Percentiles rank a stretch among this genome's conserved stretches.
phyloP scores from a whole-genome alignment of 2,797 vertebrate species.

The Esox lucius region DNA sequence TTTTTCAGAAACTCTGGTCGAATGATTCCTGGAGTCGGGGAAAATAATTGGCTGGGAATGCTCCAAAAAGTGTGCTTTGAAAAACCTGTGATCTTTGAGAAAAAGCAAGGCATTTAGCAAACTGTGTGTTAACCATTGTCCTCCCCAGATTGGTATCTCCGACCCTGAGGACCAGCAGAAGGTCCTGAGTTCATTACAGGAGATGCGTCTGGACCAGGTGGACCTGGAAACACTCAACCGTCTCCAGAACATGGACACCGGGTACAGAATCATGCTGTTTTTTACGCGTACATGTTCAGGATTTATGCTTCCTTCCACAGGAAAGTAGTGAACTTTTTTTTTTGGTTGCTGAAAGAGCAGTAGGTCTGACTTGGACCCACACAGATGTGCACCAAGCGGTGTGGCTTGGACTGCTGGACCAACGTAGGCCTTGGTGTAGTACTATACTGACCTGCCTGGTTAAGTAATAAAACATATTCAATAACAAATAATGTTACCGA shows the following conservation, averaged over 20 bases:
- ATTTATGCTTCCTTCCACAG: too few species aligned
- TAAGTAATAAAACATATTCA: too few species aligned
- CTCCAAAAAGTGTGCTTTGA: neutral
- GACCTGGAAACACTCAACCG: constrained; percentile 74
- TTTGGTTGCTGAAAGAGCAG: too few species aligned
- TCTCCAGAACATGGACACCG: constrained; percentile 73
- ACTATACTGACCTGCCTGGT: too few species aligned
- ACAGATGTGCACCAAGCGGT: too few species aligned
- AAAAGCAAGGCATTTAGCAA: neutral
- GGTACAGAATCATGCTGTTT: constrained; percentile 70
- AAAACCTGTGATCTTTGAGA: neutral
- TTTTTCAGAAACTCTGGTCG: neutral
- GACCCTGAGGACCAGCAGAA: constrained; percentile 81
- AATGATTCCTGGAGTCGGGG: neutral
- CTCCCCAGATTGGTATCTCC: constrained; percentile 82
- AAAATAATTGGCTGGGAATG: neutral
- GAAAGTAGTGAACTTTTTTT: too few species aligned
- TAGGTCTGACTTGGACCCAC: too few species aligned
- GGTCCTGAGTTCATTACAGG: constrained; percentile 76
- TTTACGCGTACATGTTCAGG: too few species aligned
- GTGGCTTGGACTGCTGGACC: too few species aligned
- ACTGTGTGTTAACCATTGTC: neutral
- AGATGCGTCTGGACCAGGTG: constrained; percentile 80
- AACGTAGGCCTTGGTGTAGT: too few species aligned
- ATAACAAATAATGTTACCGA: neutral